Evolutionary conservation across 2,797 vertebrate genomes (phyloP).

Genomic region (Mus caroli): DNA sequence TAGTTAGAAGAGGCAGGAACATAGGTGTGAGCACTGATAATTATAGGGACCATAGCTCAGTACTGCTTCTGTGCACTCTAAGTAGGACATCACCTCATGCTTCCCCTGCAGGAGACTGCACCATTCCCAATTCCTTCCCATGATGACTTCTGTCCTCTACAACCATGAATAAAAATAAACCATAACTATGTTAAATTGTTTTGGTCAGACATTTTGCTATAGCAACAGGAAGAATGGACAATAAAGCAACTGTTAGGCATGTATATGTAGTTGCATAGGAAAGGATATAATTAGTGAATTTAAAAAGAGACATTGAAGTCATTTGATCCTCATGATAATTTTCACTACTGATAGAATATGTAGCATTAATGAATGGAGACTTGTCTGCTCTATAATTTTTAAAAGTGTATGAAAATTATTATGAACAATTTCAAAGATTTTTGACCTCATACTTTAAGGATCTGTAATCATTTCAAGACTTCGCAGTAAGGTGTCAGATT

Average conservation of each 20-base stretch:
- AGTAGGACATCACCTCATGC: too few species aligned
- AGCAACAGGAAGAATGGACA: neutral
- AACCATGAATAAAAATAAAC: neutral
- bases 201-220: neutral
- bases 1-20: neutral
- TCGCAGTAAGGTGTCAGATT: neutral
- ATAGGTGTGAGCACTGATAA: neutral
- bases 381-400: neutral
- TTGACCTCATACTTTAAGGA: neutral
- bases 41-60: neutral
- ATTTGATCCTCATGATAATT: constrained; percentile 2
- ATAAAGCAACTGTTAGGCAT: neutral
- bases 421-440: neutral
- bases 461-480: neutral
- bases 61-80: too few species aligned
- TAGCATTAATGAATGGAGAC: neutral
- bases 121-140: neutral
- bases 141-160: neutral
- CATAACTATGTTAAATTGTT: neutral
- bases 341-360: neutral
- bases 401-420: neutral
- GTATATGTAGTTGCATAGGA: neutral
- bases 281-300: neutral
- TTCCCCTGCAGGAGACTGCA: neutral
- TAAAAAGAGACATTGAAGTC: neutral